Conservation (phyloP, 2,888 invertebrate species). For the Agriopis marginaria region DNA sequence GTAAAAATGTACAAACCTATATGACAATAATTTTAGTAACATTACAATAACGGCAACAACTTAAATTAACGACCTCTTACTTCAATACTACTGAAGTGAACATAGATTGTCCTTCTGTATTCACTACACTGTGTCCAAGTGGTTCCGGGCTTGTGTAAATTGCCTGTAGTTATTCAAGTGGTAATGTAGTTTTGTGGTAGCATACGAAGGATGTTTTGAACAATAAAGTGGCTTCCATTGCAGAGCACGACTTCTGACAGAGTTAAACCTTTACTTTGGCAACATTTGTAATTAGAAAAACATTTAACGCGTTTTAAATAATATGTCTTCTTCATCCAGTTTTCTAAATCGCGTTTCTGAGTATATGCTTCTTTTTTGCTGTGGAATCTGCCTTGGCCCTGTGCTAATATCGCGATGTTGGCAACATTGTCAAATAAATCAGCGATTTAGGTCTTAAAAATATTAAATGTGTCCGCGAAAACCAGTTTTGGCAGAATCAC, state of each 20-base stretch:
- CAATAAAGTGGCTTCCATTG: slow-evolving; percentile 26
- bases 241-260: slow-evolving; percentile 11
- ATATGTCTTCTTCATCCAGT: too few species aligned
- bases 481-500: too few species aligned
- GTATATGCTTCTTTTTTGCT: background rate
- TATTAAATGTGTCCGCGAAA: too few species aligned
- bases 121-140: slow-evolving; percentile 21
- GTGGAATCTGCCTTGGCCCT: too few species aligned
- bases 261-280: slow-evolving; percentile 5
- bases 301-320: background rate
- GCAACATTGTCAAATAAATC: too few species aligned
- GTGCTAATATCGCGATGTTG: too few species aligned
- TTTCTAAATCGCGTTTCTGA: background rate
- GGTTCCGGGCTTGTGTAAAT: slow-evolving; percentile 36
- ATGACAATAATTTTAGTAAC: too few species aligned
- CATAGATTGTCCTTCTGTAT: background rate
- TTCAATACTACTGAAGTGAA: too few species aligned
- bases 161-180: slow-evolving; percentile 38
- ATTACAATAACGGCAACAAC: too few species aligned
- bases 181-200: slow-evolving; percentile 37
- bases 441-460: too few species aligned
- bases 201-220: slow-evolving; percentile 34
- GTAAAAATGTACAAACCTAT: too few species aligned
- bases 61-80: too few species aligned
- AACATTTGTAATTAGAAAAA: slow-evolving; percentile 5